Base-by-base conservation (phyloP, 2,797 vertebrate genomes). In the Notolabrus celidotus region DNA sequence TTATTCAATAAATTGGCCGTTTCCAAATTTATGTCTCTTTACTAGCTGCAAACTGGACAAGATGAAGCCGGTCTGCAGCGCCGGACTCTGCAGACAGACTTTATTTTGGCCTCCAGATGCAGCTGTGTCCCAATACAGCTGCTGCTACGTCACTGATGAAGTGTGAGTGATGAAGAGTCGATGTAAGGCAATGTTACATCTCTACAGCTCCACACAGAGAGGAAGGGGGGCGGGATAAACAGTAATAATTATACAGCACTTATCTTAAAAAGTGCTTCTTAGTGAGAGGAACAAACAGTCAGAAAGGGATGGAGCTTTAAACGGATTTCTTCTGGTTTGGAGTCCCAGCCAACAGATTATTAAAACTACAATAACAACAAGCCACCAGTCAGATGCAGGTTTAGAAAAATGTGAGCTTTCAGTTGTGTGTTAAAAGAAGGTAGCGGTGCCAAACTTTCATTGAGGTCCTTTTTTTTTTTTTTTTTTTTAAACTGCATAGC, bases 241-340 rank as follows among this genome's bases (percentile, higher is more conserved):
- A 8, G 51, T 67, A 64, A 71, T 36, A 74, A 74, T 49, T 52
- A 60, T 38, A 64, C 59, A 77, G 84, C 82, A 86, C 82, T 81
- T 15, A 36, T 72, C 60, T 74, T 79, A 54, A 31, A n/a, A 80
- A 89, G 84, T 83, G 85, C 80, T 74, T 72, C 38, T 23, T 63
- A 50, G 74, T 80, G 43, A 82, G 67, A 62, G 57, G 62, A 82
- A 86, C 67, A 74, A 54, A 85, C 80, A 80, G 85, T 86, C 72
- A 63, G 55, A 45, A 49, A n/a, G 34, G 12, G 34, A 39, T 47
- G 51, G 59, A 70, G 38, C 51, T 55, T 23, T 33, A 49, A 33
- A 41, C 2, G 20, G 39, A 41, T 39, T 22, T 62, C 58, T 46
- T 72, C 61, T 54, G 41, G 36, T 59, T n/a, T 45, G n/a, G 69